A percentile compares a stretch with the other conserved stretches of the same genome.
These are phyloP conservation scores for Megaceryle maxima DNA, from an alignment of 2,113 vertebrate species.

Conservation along the genomic window DNA sequence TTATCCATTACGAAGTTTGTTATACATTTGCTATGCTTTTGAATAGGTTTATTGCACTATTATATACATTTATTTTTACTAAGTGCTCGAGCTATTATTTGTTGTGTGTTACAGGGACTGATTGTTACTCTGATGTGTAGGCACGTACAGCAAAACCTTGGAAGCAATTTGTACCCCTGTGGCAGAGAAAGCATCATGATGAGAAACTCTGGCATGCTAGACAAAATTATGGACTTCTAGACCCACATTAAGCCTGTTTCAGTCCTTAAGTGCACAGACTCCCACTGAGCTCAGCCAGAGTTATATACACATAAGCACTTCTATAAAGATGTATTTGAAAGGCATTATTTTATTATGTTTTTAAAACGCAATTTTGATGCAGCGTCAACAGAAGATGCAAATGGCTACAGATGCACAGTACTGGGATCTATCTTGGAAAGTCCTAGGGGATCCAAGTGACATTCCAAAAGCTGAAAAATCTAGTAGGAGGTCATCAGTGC, in stretches of 20 bases:
- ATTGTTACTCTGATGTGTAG: neutral
- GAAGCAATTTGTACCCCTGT: neutral
- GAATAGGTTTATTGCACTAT: neutral
- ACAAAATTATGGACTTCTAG: neutral
- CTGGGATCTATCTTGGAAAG: neutral
- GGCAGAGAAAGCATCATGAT: neutral
- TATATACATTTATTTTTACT: neutral
- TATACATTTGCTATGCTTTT: neutral
- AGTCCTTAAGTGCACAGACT: neutral
- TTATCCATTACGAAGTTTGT: neutral
- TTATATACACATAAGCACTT: neutral
- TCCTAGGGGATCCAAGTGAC: neutral
- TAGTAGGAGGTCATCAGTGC: neutral
- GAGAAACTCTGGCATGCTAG: neutral
- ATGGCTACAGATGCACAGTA: neutral
- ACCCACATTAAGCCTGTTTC: neutral
- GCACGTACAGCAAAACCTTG: neutral
- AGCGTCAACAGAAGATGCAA: neutral
- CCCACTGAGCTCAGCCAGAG: neutral
- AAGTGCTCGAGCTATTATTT: neutral
- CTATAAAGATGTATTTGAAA: neutral
- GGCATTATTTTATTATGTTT: neutral
- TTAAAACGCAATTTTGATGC: neutral
- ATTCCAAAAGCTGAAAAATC: neutral
- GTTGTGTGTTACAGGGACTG: neutral